Percentiles rank a stretch among this genome's conserved stretches.
These are phyloP conservation scores for Odontophorus gujanensis DNA, from an alignment of 2,113 vertebrate species.

Conservation along the genomic window DNA sequence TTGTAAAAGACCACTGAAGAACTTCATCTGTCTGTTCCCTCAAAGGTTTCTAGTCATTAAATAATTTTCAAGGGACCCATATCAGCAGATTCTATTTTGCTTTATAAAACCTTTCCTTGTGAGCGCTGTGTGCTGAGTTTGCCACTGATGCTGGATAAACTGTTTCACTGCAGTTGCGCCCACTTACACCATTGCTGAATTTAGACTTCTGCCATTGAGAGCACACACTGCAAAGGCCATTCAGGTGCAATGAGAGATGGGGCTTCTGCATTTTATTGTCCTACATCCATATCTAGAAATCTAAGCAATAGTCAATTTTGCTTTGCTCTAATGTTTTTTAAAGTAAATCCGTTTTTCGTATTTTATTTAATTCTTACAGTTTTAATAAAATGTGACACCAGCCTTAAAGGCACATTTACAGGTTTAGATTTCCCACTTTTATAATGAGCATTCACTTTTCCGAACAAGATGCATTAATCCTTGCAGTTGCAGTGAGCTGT, in stretches of 20 bases:
- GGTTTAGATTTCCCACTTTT: not conserved
- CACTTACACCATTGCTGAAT: not conserved
- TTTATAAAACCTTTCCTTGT: constrained; percentile 18
- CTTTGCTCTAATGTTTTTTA: not conserved
- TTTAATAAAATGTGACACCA: not conserved
- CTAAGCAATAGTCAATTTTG: constrained; percentile 19
- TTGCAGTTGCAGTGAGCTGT: not conserved
- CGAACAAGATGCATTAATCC: not conserved
- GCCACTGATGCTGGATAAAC: not conserved
- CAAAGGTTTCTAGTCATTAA: not conserved
- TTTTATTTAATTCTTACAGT: constrained; percentile 1
- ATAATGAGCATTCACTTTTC: not conserved
- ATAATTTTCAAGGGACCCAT: constrained; percentile 22
- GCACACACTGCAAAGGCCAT: fast-evolving
- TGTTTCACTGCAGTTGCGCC: not conserved
- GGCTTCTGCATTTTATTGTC: constrained; percentile 1
- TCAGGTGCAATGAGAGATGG: constrained; percentile 33
- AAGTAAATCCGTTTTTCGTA: not conserved
- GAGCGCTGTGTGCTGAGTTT: fast-evolving
- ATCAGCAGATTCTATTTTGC: constrained; percentile 19
- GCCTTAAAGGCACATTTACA: not conserved
- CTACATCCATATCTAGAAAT: not conserved
- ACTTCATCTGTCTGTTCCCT: constrained; percentile 9
- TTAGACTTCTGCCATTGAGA: not conserved
- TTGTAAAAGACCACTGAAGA: constrained; percentile 15